These are phyloP conservation scores for Bradypus variegatus DNA, from an alignment of 2,797 vertebrate species.

Conservation along the genomic window DNA sequence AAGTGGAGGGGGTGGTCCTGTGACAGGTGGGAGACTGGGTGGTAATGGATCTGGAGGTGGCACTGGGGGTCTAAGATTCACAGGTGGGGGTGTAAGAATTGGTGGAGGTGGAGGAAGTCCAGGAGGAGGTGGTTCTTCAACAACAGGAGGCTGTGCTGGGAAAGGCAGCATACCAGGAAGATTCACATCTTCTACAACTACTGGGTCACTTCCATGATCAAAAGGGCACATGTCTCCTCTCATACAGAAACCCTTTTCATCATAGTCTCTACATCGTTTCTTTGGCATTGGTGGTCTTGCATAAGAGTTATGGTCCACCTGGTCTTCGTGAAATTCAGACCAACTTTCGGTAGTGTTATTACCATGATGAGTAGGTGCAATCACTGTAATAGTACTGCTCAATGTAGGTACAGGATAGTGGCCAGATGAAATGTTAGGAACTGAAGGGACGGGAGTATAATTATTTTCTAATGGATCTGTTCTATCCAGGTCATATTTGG, in stretches of 20 bases:
- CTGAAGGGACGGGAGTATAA: constrained; percentile 82
- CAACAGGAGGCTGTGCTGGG: constrained; percentile 90
- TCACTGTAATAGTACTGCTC: constrained; percentile 97
- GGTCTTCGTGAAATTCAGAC: constrained; percentile 90
- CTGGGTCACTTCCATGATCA: constrained; percentile 96
- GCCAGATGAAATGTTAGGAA: constrained; percentile 81
- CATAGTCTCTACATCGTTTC: constrained; percentile 96
- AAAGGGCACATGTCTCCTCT: constrained; percentile 97
- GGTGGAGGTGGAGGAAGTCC: constrained; percentile 91
- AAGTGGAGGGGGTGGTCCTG: constrained; percentile 96
- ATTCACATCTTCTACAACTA: constrained; percentile 97
- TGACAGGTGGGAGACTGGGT: constrained; percentile 91
- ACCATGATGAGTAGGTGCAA: constrained; percentile 92
- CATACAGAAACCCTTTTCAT: constrained; percentile 98
- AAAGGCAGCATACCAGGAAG: constrained; percentile 94
- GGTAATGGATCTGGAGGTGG: constrained; percentile 90
- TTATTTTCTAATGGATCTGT: constrained; percentile 82
- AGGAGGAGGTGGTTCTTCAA: constrained; percentile 88
- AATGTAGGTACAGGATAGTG: constrained; percentile 93
- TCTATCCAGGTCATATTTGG: constrained; percentile 89
- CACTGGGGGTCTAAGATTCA: constrained; percentile 92
- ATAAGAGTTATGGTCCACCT: constrained; percentile 86
- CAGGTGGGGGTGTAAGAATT: constrained; percentile 88
- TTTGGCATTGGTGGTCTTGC: constrained; percentile 84
- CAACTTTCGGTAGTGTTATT: constrained; percentile 95